A percentile compares a stretch with the other conserved stretches of the same genome.
phyloP scores from a whole-genome alignment of 2,113 vertebrate genomes.

The Lucifuga dentata region DNA sequence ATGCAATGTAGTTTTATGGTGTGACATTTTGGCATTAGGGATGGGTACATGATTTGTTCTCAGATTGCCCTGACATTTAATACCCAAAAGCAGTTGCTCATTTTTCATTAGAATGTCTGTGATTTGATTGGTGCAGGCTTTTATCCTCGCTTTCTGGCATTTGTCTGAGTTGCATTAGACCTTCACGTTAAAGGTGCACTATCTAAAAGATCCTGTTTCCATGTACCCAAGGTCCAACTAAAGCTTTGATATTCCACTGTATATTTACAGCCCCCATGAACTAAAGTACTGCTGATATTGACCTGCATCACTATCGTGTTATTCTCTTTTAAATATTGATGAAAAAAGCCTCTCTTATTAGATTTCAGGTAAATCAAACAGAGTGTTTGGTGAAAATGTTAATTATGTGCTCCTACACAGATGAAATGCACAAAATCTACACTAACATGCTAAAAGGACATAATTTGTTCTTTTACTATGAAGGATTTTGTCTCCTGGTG shows the following conservation, averaged over 20 bases:
- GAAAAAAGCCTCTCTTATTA: background rate
- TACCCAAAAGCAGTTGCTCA: slow-evolving; percentile 17
- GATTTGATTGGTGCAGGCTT: slow-evolving; percentile 27
- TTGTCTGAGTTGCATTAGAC: slow-evolving; percentile 7
- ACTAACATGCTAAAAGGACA: background rate
- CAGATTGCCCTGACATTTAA: slow-evolving; percentile 45
- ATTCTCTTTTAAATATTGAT: background rate
- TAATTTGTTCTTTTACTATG: no score
- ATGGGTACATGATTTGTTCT: slow-evolving; percentile 18
- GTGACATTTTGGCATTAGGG: slow-evolving; percentile 31
- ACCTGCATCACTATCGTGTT: background rate
- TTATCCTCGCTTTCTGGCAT: slow-evolving; percentile 16
- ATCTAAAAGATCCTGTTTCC: slow-evolving; percentile 16
- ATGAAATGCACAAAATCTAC: slow-evolving; percentile 8
- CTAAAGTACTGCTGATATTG: background rate
- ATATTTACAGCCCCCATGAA: slow-evolving; percentile 16
- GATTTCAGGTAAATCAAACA: background rate
- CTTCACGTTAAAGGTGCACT: background rate
- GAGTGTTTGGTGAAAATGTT: background rate
- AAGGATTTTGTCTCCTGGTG: no score
- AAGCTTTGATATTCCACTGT: slow-evolving; percentile 49
- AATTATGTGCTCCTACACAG: slow-evolving; percentile 9
- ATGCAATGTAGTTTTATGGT: background rate
- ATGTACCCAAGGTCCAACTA: slow-evolving; percentile 12
- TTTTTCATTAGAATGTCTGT: slow-evolving; percentile 34